Conservation (phyloP, 2,888 invertebrate species). For the Vesta saturnalis region DNA sequence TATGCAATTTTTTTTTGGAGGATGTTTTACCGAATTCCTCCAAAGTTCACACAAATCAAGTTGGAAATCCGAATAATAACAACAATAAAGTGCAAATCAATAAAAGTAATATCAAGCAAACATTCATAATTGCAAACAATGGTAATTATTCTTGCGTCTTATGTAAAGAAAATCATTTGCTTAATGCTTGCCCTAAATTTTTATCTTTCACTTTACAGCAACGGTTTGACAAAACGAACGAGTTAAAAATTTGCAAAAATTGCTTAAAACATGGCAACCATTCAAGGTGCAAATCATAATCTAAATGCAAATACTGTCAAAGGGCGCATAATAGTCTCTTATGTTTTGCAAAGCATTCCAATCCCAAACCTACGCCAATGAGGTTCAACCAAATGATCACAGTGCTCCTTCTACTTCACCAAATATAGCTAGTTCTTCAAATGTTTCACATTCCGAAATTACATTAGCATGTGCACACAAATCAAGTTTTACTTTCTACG, state of each 20-base stretch:
- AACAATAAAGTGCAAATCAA: neutral
- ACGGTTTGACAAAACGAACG: too few relatives aligned
- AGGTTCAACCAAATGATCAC: neutral
- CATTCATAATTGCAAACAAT: neutral
- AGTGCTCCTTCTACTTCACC: neutral
- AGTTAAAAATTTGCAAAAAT: too few relatives aligned
- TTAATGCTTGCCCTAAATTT: neutral
- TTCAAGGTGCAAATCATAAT: conserved; percentile 2
- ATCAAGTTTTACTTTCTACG: too few relatives aligned
- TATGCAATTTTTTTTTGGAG: too few relatives aligned
- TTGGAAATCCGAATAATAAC: neutral
- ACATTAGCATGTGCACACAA: neutral
- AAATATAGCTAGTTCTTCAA: neutral
- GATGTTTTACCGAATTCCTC: too few relatives aligned
- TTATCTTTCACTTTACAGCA: too few relatives aligned
- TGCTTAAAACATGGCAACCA: neutral
- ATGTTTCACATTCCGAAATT: neutral
- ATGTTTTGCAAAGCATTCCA: too few relatives aligned
- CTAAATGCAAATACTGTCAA: too few relatives aligned
- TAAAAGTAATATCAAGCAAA: neutral
- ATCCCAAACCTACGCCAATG: neutral
- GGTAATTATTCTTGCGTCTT: neutral
- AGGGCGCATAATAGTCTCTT: too few relatives aligned
- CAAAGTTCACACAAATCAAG: neutral
- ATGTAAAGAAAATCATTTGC: neutral